Base-by-base conservation (phyloP, 2,888 invertebrate genomes). In the Caenorhabditis imperialis region DNA sequence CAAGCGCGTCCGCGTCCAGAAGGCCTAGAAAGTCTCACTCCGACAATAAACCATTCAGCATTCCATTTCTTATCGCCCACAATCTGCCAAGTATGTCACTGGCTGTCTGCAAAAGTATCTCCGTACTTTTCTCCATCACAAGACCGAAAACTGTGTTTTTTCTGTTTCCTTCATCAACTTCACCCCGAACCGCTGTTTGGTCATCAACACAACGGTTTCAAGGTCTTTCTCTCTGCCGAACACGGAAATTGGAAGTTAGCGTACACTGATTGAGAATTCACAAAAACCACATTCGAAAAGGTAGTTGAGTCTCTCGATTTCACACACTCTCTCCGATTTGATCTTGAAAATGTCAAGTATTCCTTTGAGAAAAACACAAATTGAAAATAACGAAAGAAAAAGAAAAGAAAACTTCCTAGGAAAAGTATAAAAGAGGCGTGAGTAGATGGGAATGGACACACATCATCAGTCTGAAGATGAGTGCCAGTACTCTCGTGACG, bases 401-500 rank as follows among this genome's bases (percentile, higher is more conserved):
- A 47, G 18, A 40, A 18, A 18, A 8, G 35, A 51, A 57, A 57
- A 47, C 37, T 18, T 55, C 42, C 35, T 35, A 18, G 65, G 50
- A 42, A 33, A 44, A 45, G 37, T 57, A 65, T 63, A 63, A 63
- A 63, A 63, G 63, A 48, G 12, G 22, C 33, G 37, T 16, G 20
- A 23, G 40, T 30, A 40, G 40, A 25, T 47, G 48, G 25, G 45
- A 40, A 63, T 48, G 48, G 63, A 63, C 54, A 63, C 57, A 65
- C 65, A 57, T 65, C 55, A 57, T 57, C 65, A 40, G 54, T 44
- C 57, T 16, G 40, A 51, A 27, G 62, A 79, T 79, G 79, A 65
- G 71, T 55, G 58, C 69, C n/a, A 72, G 63, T 42, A 65, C 69
- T 57, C 44, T 77, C 23, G 75, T 77, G 37, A 75, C 77, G 18